These are phyloP conservation scores for Proterorhinus semilunaris DNA, from an alignment of 2,113 vertebrate species.

Conservation along the genomic window DNA sequence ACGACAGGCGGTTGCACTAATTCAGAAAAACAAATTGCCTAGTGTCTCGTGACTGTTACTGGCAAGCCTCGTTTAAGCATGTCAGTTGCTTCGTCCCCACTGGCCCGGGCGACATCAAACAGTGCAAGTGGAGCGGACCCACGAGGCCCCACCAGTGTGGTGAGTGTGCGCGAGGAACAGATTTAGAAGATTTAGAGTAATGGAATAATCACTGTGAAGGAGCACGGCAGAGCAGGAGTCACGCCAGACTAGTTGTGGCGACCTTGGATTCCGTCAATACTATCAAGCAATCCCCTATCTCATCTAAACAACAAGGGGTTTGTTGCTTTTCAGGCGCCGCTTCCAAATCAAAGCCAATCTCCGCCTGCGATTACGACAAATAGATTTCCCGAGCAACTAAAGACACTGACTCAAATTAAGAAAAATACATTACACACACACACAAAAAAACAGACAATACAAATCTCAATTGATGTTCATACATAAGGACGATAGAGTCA, in stretches of 20 bases:
- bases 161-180: conserved; percentile 51
- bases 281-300: conserved; percentile 34
- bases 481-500: conserved; percentile 33
- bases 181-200: conserved; percentile 60
- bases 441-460: conserved; percentile 4
- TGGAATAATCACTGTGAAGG: conserved; percentile 59
- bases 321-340: conserved; percentile 16
- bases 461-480: conserved; percentile 5
- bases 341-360: conserved; percentile 36
- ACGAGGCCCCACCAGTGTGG: conserved; percentile 36
- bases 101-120: conserved; percentile 25
- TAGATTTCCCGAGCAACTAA: conserved; percentile 28
- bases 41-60: conserved; percentile 30
- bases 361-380: conserved; percentile 23
- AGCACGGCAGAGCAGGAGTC: conserved; percentile 38
- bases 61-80: conserved; percentile 4
- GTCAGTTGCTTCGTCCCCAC: conserved; percentile 27
- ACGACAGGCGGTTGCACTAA: conserved; percentile 33
- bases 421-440: conserved; percentile 17
- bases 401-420: conserved; percentile 21
- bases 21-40: conserved; percentile 27
- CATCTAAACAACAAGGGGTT: conserved; percentile 11
- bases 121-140: conserved; percentile 22
- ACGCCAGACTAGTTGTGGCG: conserved; percentile 38
- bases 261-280: conserved; percentile 54